A percentile compares a stretch with the other conserved stretches of the same genome.
phyloP scores from a whole-genome alignment of 2,113 vertebrate genomes.

The Tachysurus fulvidraco region DNA sequence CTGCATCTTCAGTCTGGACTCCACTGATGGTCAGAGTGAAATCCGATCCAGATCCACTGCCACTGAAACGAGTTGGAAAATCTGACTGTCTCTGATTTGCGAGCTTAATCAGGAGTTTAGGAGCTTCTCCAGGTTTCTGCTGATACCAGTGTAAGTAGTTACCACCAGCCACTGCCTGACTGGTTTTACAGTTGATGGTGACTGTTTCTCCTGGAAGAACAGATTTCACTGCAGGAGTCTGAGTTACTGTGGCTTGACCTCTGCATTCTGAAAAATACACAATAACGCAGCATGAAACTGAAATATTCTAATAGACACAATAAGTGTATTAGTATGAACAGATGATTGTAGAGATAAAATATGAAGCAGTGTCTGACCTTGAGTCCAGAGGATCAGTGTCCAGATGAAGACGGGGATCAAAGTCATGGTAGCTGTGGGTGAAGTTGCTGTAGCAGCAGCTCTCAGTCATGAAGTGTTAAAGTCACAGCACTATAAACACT shows the following conservation, averaged over 20 bases:
- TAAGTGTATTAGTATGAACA: not conserved
- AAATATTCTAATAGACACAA: not conserved
- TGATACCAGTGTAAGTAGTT: slow-evolving; percentile 57
- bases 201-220: slow-evolving; percentile 47
- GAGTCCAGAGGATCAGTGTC: slow-evolving; percentile 36
- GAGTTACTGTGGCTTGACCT: slow-evolving; percentile 49
- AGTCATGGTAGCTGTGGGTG: not conserved
- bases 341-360: not conserved
- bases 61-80: not conserved
- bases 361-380: slow-evolving; percentile 9
- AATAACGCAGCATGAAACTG: not conserved
- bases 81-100: not conserved
- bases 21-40: no score
- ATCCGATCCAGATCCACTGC: no score
- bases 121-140: slow-evolving; percentile 14
- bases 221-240: slow-evolving; percentile 52
- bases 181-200: slow-evolving; percentile 51
- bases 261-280: not conserved
- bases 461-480: no score
- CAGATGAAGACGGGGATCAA: slow-evolving; percentile 39
- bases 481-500: no score
- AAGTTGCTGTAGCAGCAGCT: no score
- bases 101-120: no score
- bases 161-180: not conserved
- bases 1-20: no score